Conservation (phyloP, 2,797 vertebrate genomes). For the Myotis vivesi region DNA sequence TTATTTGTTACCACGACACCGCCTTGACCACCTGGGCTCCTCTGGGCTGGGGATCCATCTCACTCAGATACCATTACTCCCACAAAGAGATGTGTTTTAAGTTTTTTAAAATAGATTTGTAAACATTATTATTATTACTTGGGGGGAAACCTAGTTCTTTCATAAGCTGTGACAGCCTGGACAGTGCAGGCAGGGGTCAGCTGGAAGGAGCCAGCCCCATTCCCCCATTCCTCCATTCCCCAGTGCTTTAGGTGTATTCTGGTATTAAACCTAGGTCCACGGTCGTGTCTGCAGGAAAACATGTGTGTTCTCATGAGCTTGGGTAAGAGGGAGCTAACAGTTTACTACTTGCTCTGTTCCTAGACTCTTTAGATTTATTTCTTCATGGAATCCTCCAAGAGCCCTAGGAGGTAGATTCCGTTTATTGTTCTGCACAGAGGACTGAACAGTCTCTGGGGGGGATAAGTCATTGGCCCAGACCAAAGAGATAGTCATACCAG, state of each 20-base stretch:
- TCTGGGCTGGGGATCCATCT: neutral
- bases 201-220: neutral
- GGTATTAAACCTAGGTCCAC: neutral
- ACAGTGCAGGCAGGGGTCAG: neutral
- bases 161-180: neutral
- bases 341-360: neutral
- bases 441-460: neutral
- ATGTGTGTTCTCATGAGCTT: neutral
- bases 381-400: neutral
- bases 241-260: too few species aligned
- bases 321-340: neutral
- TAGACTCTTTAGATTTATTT: neutral
- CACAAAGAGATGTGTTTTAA: neutral
- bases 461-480: neutral
- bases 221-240: too few species aligned
- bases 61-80: neutral
- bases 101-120: neutral
- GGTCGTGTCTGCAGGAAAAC: too few species aligned
- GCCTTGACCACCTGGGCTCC: neutral
- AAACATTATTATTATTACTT: neutral
- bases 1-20: fast-evolving
- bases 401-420: neutral
- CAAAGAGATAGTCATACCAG: neutral
- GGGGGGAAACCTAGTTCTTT: too few species aligned
- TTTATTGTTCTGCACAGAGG: neutral